Base-by-base conservation (phyloP, 2,888 invertebrate species). In the Xestia xanthographa region DNA sequence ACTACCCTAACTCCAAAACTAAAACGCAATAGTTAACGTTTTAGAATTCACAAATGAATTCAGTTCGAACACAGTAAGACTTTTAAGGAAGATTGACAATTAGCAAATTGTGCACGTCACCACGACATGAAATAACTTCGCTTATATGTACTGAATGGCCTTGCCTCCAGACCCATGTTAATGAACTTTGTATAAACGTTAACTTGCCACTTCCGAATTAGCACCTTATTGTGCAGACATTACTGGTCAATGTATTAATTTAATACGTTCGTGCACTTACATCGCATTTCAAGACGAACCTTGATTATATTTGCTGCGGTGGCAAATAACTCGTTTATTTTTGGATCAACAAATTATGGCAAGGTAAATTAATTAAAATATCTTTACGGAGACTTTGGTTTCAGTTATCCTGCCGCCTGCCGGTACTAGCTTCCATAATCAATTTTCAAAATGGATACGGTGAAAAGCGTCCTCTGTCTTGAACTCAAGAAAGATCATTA, bases 121-220 rank as follows among this genome's bases (percentile, higher is more conserved):
- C 29, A 41, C 63, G 67, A 41, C 72, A 75, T 78, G n/a, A 77
- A 86, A 80, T 79, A 82, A 80, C 77, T 72, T 71, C 69, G 75
- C 74, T 67, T 75, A 53, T 67, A 73, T n/a, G 83, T 72, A 75
- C 82, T 66, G 76, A 80, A 80, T 90, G 92, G 89, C 93, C 93
- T 93, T 93, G 93, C 84, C 62, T 85, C 83, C 81, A 88, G 84
- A 80, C 84, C 84, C 85, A 88, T 92, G 92, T 91, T 92, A 93
- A 93, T 92, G 93, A 93, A 92, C 91, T 85, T 86, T 86, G 82
- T 86, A 87, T 86, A 83, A 85, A 85, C 84, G 80, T 80, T 83
- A 86, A 87, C 86, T 82, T 86, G 83, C 84, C 77, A 88, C 90
- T 89, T 88, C 89, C 88, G 89, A 93, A 93, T 93, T 93, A 92